Evolutionary conservation across 2,888 invertebrate genomes (phyloP).

Genomic region (Hyposoter didymator): DNA sequence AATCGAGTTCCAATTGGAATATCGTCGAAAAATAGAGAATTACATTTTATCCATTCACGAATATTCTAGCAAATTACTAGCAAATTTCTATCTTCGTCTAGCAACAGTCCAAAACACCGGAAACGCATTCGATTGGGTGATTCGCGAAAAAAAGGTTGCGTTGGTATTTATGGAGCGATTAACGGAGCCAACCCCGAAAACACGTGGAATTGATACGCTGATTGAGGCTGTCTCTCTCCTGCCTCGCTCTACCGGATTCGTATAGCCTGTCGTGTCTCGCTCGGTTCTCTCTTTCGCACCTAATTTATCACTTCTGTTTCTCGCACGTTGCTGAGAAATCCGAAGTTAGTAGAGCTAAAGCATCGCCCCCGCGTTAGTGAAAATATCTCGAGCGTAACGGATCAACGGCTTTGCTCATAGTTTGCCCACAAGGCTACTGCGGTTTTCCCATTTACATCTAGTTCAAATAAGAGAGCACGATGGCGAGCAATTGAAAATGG

Average conservation of each 20-base stretch:
- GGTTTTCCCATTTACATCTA: conserved; percentile 1
- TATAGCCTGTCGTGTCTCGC: conserved; percentile 3
- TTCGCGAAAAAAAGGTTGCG: no score
- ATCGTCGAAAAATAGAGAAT: no score
- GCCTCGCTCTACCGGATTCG: neutral
- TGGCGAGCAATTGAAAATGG: neutral
- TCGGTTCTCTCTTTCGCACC: conserved; percentile 17
- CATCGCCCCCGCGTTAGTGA: conserved; percentile 56
- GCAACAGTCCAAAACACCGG: no score
- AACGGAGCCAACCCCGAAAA: no score
- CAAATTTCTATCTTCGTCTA: no score
- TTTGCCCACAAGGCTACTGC: conserved; percentile 70
- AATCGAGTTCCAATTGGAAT: no score
- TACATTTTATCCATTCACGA: no score
- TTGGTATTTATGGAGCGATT: no score
- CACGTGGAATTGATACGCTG: no score
- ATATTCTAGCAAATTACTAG: no score
- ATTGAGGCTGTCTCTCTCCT: no score
- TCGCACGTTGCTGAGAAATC: conserved; percentile 22
- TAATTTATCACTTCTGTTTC: conserved; percentile 16
- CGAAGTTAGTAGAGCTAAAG: conserved; percentile 12
- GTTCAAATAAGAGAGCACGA: neutral
- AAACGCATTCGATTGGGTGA: no score
- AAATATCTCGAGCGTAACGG: conserved; percentile 76
- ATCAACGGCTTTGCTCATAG: conserved; percentile 77